Evolutionary conservation across 1,140 invertebrate genomes (phyloP), one percentile per base, ranked within the genome.

Genomic region (Triops longicaudatus): DNA sequence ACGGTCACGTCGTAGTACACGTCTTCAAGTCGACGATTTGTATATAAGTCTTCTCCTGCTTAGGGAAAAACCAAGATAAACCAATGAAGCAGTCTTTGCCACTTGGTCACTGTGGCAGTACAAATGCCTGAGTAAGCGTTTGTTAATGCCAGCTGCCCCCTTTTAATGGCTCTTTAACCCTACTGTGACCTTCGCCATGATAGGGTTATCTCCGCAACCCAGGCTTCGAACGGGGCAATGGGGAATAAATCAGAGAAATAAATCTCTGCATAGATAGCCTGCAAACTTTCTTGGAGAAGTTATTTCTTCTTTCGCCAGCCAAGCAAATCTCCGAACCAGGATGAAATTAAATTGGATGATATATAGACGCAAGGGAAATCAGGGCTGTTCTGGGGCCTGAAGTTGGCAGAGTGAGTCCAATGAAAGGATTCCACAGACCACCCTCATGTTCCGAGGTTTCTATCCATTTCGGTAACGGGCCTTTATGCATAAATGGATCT

Each of bases 111-210:
- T 37, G 31, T 37, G 31, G 31, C 31, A 37, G 31, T 37, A 37
- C 31, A 37, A 37, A 37, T 37, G 31, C 31, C 31, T 37, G 44
- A 63, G n/a, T 63, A 63, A 63, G 50, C 50, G 50, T 63, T 63
- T 17, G 17, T 17, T 63, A n/a, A 63, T 63, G 50, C 50, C 50
- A 63, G 17, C 50, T 22, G 14, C n/a, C 50, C 43, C 50, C 50
- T 22, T 63, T 63, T 63, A 63, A 63, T 63, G 50, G 50, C 50
- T 63, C 50, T 63, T 63, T 63, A 63, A 63, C 50, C 50, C 22
- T 22, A n/a, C 17, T 22, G 50, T 63, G 50, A 63, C 50, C 50
- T 63, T 63, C 50, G 50, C 50, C 50, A 22, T 63, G 50, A 63
- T 63, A 5, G n/a, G 50, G 50, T 63, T 63, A 63, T 63, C 50